A percentile compares a stretch with the other conserved stretches of the same genome.
These are phyloP conservation scores for Watsonalla cultraria DNA, from an alignment of 2,888 invertebrate species.

Conservation along the genomic window DNA sequence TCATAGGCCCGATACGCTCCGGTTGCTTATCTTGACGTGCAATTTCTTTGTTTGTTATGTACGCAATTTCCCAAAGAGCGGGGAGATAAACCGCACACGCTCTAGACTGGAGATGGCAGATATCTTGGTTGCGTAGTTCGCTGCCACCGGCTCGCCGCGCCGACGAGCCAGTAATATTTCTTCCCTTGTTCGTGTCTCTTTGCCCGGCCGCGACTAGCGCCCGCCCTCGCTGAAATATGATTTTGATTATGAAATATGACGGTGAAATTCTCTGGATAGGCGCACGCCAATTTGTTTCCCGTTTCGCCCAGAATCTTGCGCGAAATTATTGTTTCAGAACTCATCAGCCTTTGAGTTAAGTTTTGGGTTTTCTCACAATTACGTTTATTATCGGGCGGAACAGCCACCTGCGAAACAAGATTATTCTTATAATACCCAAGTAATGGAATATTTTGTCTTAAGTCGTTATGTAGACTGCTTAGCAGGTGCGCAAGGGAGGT, in stretches of 20 bases:
- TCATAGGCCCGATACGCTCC: slow-evolving; percentile 49
- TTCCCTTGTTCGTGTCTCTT: slow-evolving; percentile 32
- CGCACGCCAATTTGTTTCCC: slow-evolving; percentile 37
- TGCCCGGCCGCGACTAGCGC: slow-evolving; percentile 30
- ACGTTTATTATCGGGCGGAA: not conserved
- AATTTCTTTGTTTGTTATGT: slow-evolving; percentile 70
- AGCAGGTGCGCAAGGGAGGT: slow-evolving; percentile 30
- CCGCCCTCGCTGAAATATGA: slow-evolving; percentile 46
- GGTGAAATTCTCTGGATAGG: slow-evolving; percentile 39
- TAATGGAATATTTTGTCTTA: not conserved
- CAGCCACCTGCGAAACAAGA: slow-evolving; percentile 1
- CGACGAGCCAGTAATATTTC: slow-evolving; percentile 40
- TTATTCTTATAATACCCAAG: slow-evolving; percentile 1
- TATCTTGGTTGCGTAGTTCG: slow-evolving; percentile 42
- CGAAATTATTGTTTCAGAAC: slow-evolving; percentile 32
- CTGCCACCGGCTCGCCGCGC: slow-evolving; percentile 12
- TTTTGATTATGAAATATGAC: slow-evolving; percentile 56
- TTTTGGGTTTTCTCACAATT: not conserved
- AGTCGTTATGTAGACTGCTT: not conserved
- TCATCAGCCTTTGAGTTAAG: slow-evolving; percentile 4
- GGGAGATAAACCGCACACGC: slow-evolving; percentile 56
- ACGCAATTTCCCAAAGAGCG: slow-evolving; percentile 68
- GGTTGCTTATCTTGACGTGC: slow-evolving; percentile 58
- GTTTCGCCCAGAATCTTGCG: slow-evolving; percentile 27
- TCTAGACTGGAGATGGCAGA: slow-evolving; percentile 55